Percentiles rank a stretch among this genome's conserved stretches.
These are phyloP conservation scores for Pentamera pediparva DNA, from an alignment of 53 echinoderm and acorn worm species.

Conservation along the genomic window DNA sequence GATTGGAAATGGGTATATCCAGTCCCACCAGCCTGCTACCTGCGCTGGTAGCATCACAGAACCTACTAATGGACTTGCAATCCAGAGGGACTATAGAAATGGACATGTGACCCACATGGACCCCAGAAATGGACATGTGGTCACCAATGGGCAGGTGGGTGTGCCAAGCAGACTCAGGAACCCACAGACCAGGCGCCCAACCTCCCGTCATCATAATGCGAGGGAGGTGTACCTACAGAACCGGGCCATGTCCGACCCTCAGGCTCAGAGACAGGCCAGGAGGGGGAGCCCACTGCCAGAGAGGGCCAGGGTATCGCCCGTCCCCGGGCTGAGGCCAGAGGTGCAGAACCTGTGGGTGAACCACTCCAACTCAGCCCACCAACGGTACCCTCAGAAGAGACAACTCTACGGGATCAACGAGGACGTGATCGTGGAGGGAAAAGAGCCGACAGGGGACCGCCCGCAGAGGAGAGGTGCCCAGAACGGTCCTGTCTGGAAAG, in stretches of 20 bases:
- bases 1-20: too few relatives aligned
- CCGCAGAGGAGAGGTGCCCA: not conserved
- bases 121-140: too few relatives aligned
- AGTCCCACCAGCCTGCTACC: too few relatives aligned
- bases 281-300: too few relatives aligned
- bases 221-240: not conserved
- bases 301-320: too few relatives aligned
- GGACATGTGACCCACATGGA: too few relatives aligned
- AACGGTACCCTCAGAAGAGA: not conserved
- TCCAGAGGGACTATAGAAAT: too few relatives aligned
- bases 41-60: too few relatives aligned
- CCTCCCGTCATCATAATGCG: constrained; percentile 17
- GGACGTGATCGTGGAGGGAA: constrained; percentile 41
- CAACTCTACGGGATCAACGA: constrained; percentile 25
- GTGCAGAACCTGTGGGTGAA: constrained; percentile 9
- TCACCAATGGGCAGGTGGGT: too few relatives aligned
- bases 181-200: not conserved
- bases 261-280: constrained; percentile 5
- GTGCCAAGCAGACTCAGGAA: not conserved
- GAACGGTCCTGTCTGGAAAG: not conserved
- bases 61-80: too few relatives aligned
- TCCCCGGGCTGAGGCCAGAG: constrained; percentile 12
- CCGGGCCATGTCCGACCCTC: constrained; percentile 19
- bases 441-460: constrained; percentile 14
- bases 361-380: not conserved